Percentiles rank a stretch among this genome's conserved stretches.
Conservation (phyloP, 2,113 vertebrate species). For the Cyprinodon tularosa region DNA sequence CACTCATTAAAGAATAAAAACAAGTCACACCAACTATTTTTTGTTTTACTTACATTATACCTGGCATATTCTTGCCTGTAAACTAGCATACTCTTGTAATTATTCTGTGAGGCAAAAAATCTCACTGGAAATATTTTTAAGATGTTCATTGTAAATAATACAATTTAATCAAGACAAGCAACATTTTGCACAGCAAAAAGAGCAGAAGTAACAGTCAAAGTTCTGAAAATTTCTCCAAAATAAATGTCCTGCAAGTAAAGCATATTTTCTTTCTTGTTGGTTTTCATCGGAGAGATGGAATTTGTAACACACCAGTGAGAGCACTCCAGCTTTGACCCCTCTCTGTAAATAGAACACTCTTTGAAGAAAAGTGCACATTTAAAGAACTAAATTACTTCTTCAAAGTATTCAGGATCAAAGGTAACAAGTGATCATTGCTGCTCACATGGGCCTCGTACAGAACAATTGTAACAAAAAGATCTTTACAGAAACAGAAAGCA, state of each 20-base stretch:
- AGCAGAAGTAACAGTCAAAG: neutral
- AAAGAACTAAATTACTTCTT: slow-evolving; percentile 43
- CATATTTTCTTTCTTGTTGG: slow-evolving; percentile 48
- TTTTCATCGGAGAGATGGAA: slow-evolving; percentile 67
- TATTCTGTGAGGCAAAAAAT: neutral
- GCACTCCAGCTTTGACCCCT: slow-evolving; percentile 54
- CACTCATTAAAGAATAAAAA: neutral
- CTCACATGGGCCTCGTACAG: neutral
- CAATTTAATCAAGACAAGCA: neutral
- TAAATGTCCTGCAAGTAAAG: neutral
- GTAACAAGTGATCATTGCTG: slow-evolving; percentile 5
- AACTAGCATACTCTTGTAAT: neutral
- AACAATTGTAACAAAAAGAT: slow-evolving; percentile 13
- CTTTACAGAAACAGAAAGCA: neutral
- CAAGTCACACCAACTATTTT: neutral
- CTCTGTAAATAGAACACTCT: slow-evolving; percentile 55
- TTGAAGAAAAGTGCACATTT: slow-evolving; percentile 65
- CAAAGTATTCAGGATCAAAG: slow-evolving; percentile 21
- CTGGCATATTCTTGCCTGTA: neutral
- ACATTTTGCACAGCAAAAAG: neutral
- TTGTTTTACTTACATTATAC: neutral
- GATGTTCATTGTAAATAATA: neutral
- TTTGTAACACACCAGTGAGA: slow-evolving; percentile 61
- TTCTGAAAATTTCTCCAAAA: neutral
- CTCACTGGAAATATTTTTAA: neutral